phyloP scores from a whole-genome alignment of 2,888 invertebrate species.

The Dryobota labecula region DNA sequence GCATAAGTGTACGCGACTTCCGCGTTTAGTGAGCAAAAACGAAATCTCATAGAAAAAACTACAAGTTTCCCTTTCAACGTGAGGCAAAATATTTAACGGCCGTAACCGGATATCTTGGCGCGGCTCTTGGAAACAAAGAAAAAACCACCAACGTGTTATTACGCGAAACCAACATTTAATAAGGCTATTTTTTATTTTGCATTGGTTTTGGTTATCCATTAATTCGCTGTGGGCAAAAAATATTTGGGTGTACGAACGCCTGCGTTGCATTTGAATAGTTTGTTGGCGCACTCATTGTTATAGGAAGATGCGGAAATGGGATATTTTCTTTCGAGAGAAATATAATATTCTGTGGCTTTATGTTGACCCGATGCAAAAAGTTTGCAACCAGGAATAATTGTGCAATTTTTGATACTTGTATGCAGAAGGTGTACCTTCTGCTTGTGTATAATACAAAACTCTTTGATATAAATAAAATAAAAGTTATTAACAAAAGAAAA shows the following conservation, averaged over 20 bases:
- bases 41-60: constrained; percentile 85
- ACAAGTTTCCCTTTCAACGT: constrained; percentile 89
- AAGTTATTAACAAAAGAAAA: background rate
- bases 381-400: constrained; percentile 77
- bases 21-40: constrained; percentile 88
- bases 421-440: constrained; percentile 10
- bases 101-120: constrained; percentile 89
- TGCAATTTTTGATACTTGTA: constrained; percentile 72
- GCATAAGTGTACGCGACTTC: constrained; percentile 89
- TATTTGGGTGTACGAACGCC: constrained; percentile 82
- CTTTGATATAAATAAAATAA: constrained; percentile 9
- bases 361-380: constrained; percentile 86
- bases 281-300: constrained; percentile 88
- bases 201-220: constrained; percentile 90
- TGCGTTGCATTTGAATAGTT: constrained; percentile 89
- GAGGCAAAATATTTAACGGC: constrained; percentile 90
- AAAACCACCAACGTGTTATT: constrained; percentile 90
- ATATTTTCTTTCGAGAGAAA: constrained; percentile 90
- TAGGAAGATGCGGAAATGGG: constrained; percentile 91
- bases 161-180: constrained; percentile 90
- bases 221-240: constrained; percentile 87
- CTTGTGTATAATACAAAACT: background rate
- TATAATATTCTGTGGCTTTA: constrained; percentile 89
- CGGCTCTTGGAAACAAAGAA: constrained; percentile 89
- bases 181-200: constrained; percentile 89